A percentile compares a stretch with the other conserved stretches of the same genome.
Conservation (phyloP, 2,113 vertebrate genomes). For the Actinemys pallida region DNA sequence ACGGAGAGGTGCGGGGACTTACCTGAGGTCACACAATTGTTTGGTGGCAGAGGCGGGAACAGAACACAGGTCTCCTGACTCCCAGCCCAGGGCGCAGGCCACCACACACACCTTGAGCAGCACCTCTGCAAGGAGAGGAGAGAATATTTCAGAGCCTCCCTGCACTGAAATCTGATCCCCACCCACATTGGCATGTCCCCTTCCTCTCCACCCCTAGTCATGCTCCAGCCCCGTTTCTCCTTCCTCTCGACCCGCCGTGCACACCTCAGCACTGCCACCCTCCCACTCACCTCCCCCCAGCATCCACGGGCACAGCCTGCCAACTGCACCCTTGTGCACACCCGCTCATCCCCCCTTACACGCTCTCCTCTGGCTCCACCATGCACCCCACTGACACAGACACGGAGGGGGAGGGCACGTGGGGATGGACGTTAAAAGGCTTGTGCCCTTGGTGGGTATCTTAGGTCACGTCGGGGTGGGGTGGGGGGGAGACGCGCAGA, state of each 20-base stretch:
- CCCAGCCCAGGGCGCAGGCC: not conserved
- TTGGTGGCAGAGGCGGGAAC: not conserved
- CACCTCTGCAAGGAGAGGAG: not conserved
- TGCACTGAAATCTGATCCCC: not conserved
- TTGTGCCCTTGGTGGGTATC: not conserved
- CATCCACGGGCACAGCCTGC: not conserved
- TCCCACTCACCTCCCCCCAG: not conserved
- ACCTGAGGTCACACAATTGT: not conserved
- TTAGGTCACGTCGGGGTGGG: not conserved
- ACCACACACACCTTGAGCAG: not conserved
- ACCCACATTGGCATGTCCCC: not conserved
- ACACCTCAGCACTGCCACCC: not conserved
- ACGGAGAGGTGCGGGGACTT: not conserved
- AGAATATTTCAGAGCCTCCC: not conserved
- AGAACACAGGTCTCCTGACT: not conserved
- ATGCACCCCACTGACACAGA: not conserved
- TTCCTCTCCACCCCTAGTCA: not conserved
- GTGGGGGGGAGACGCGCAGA: too few relatives aligned
- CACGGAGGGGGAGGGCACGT: fast-evolving
- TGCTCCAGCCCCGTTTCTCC: not conserved
- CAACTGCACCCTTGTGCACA: not conserved
- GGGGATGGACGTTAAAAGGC: not conserved
- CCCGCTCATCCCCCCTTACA: not conserved
- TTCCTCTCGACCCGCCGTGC: not conserved
- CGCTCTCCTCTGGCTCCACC: not conserved